Evolutionary conservation across 2,113 vertebrate genomes (phyloP), one percentile per base, ranked within the genome.

Genomic region (Hyaena hyaena): DNA sequence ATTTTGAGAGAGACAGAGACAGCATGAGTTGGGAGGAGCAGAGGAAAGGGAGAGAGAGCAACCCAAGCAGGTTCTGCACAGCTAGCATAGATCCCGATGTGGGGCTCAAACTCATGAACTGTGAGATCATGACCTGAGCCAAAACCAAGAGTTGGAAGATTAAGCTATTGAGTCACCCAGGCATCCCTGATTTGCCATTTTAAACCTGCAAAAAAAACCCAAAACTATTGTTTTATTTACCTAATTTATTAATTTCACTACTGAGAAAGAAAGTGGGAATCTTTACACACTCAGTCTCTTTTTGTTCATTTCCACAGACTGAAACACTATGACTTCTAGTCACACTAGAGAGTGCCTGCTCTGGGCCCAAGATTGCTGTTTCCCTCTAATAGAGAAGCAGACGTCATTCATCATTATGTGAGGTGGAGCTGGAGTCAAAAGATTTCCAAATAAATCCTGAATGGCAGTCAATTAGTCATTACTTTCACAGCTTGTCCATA

Each of bases 401-500:
- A 33, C 7, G 77, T 96, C 96, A 39, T 79, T 83, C 88, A 97
- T 98, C 95, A 98, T 95, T 93, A 95, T 12, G 87, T 77, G 76
- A 97, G 93, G 95, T 90, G 88, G 84, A 95, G 65, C 84, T 89
- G 83, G 66, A 96, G 89, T 96, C 93, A 96, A 87, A 97, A 97
- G 94, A 94, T 96, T 95, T 97, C 88, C 95, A 91, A 98, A 98
- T 97, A 98, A 98, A 98, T 97, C 96, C 93, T 39, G 21, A 65
- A 84, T 88, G 94, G 76, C 96, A 98, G 90, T 88, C 98, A 97
- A 97, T 98, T 97, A 98, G 83, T 97, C 96, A 94, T 84, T 93
- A 93, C 96, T 98, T 98, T 97, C 96, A 90, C 96, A 98, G 81
- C 87, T 98, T 98, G 98, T 96, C 96, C 97, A 97, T 97, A 96